Evolutionary conservation across 2,113 vertebrate species (phyloP).

Genomic region (Chionomys nivalis): DNA sequence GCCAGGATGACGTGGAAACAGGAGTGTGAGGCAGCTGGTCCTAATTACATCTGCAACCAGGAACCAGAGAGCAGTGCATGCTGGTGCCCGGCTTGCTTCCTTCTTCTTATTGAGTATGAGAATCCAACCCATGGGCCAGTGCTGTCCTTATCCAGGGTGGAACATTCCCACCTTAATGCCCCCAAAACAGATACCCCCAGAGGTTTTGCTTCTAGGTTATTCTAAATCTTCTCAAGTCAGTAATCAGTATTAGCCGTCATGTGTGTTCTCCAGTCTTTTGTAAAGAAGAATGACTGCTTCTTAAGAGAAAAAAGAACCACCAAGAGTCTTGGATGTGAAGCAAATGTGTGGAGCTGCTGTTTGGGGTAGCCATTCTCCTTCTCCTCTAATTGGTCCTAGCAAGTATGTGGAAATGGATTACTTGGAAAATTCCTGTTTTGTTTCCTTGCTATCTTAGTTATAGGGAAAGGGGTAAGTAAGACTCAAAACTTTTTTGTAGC

Average conservation of each 20-base stretch:
- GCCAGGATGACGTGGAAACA: background rate
- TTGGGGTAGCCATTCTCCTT: background rate
- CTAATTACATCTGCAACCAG: background rate
- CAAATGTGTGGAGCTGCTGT: background rate
- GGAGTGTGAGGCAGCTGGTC: background rate
- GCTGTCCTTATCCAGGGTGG: background rate
- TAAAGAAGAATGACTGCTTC: background rate
- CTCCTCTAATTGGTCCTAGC: background rate
- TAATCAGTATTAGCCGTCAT: background rate
- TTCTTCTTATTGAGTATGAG: no score
- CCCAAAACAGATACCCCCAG: background rate
- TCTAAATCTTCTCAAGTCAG: background rate
- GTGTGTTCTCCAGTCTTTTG: background rate
- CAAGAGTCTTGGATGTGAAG: background rate
- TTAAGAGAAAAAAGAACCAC: background rate
- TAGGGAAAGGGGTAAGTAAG: background rate
- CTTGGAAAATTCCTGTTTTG: background rate
- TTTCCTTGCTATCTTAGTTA: slow-evolving; percentile 51
- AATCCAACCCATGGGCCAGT: background rate
- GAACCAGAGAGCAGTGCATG: background rate
- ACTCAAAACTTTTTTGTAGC: background rate
- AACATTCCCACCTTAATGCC: background rate
- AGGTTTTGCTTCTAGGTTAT: background rate
- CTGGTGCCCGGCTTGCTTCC: background rate
- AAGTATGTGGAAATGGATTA: slow-evolving; percentile 18